Evolutionary conservation across 2,888 invertebrate genomes (phyloP).

Genomic region (Brachyopa scutellaris): DNA sequence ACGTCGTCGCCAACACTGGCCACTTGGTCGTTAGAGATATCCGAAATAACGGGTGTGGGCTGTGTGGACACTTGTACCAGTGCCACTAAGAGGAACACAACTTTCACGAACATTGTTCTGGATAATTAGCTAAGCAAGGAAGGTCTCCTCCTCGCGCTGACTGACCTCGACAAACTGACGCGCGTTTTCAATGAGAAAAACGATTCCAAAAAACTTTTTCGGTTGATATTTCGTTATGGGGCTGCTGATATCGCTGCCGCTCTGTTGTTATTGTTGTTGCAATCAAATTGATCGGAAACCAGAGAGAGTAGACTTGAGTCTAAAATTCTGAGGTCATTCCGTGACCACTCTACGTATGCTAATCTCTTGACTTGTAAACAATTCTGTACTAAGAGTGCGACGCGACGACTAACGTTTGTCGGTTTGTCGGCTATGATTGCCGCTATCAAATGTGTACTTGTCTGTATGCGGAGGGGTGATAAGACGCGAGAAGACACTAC

Average conservation of each 20-base stretch:
- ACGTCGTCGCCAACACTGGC: conserved; percentile 79
- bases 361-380: conserved; percentile 52
- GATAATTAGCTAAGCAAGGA: conserved; percentile 38
- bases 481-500: conserved; percentile 51
- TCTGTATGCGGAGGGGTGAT: conserved; percentile 44
- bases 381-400: conserved; percentile 50
- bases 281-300: conserved; percentile 69
- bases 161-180: conserved; percentile 60
- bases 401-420: conserved; percentile 33
- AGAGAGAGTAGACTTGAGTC: conserved; percentile 62
- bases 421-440: conserved; percentile 50
- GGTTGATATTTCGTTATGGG: conserved; percentile 36
- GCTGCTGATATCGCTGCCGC: conserved; percentile 21
- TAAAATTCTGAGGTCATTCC: conserved; percentile 63
- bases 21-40: conserved; percentile 78
- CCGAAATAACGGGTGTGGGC: conserved; percentile 76
- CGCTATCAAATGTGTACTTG: conserved; percentile 49
- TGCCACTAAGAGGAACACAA: conserved; percentile 48
- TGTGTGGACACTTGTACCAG: conserved; percentile 58
- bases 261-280: conserved; percentile 29
- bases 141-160: conserved; percentile 41
- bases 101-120: conserved; percentile 51
- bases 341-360: conserved; percentile 42
- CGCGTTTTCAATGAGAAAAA: conserved; percentile 14
- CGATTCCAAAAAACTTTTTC: conserved; percentile 41